Conservation (phyloP, 37 sponge, comb jelly and placozoan genomes). For the Aplysina aerophoba region DNA sequence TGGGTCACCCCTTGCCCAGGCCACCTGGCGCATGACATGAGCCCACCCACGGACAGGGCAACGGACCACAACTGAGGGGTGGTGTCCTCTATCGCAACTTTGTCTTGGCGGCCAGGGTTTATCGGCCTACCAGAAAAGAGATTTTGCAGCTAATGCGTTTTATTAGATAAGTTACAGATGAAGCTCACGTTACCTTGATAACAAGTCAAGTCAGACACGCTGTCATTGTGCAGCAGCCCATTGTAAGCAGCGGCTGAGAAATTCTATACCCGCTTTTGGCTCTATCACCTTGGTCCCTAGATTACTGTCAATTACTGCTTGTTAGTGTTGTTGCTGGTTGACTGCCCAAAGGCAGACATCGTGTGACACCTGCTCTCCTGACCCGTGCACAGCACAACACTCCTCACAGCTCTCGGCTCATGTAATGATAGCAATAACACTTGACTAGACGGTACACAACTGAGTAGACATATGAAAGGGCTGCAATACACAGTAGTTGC, state of each 20-base stretch:
- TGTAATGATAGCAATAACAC: no score
- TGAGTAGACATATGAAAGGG: no score
- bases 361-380: no score
- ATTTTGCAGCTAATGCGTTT: constrained; percentile 28
- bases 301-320: constrained; percentile 27
- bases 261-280: neutral
- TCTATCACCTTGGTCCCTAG: constrained; percentile 19
- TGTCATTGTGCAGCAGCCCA: constrained; percentile 19
- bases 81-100: no score
- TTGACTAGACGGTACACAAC: no score
- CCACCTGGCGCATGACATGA: no score
- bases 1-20: no score
- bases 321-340: constrained; percentile 9
- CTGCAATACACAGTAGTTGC: no score
- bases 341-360: neutral
- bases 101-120: neutral
- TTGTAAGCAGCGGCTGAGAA: constrained; percentile 4
- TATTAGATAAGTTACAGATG: constrained; percentile 39
- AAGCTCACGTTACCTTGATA: constrained; percentile 21
- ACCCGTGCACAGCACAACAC: no score
- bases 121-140: neutral
- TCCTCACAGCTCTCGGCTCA: no score
- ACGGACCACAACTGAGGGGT: no score
- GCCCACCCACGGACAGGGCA: no score
- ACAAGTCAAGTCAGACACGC: constrained; percentile 30